These are phyloP conservation scores for Meganola albula DNA, from an alignment of 2,888 invertebrate genomes.

Conservation along the genomic window DNA sequence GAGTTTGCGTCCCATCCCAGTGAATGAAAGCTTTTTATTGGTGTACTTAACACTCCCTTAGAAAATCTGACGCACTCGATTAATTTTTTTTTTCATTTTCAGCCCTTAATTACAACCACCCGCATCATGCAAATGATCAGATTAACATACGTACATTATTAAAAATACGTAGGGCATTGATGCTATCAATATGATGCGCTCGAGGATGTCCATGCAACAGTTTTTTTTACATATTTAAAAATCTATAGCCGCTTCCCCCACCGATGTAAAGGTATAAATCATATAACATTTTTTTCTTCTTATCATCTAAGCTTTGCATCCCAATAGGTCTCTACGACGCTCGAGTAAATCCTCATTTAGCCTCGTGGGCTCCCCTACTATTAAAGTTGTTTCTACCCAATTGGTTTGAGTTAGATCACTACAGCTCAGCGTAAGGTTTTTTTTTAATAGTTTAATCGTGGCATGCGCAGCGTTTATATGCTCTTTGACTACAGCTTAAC, in stretches of 20 bases:
- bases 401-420: no score
- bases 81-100: slow-evolving; percentile 11
- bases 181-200: slow-evolving; percentile 12
- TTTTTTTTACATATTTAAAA: slow-evolving; percentile 10
- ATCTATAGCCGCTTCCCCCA: neutral
- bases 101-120: slow-evolving; percentile 9
- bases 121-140: slow-evolving; percentile 6
- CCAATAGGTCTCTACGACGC: neutral
- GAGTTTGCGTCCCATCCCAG: neutral
- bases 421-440: no score
- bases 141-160: neutral
- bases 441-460: no score
- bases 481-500: no score
- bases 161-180: slow-evolving; percentile 1
- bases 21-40: neutral
- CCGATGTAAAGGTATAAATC: neutral
- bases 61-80: slow-evolving; percentile 14
- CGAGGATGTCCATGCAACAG: slow-evolving; percentile 8
- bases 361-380: neutral
- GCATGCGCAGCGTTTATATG: no score
- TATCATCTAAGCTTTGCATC: neutral
- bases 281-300: neutral
- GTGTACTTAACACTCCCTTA: neutral
- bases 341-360: neutral
- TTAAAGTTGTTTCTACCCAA: no score